Conservation (phyloP, 2,888 invertebrate genomes). For the Rhorus exstirpatorius region DNA sequence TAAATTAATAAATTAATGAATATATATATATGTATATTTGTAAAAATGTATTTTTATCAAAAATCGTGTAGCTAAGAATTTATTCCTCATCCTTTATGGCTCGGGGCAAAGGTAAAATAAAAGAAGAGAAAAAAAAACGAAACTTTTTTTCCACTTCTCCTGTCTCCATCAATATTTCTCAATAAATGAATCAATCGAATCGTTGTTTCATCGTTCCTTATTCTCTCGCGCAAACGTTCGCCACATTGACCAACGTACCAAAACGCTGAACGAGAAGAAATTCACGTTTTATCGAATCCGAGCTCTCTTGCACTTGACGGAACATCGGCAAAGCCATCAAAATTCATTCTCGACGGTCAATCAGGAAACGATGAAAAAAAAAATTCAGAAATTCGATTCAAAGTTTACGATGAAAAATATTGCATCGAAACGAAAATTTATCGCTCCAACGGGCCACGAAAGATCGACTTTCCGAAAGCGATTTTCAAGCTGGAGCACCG, state of each 20-base stretch:
- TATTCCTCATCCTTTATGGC: constrained; percentile 34
- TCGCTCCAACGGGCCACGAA: neutral
- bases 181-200: neutral
- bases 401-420: too few relatives aligned
- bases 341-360: neutral
- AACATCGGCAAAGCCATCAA: too few relatives aligned
- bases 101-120: constrained; percentile 56
- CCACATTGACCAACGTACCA: neutral
- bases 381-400: too few relatives aligned
- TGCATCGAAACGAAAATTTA: too few relatives aligned
- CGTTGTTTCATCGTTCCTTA: neutral
- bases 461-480: neutral
- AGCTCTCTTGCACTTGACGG: too few relatives aligned
- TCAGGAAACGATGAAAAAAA: neutral
- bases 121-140: constrained; percentile 13
- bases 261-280: neutral
- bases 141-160: neutral
- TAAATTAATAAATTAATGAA: neutral
- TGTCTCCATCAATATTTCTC: neutral
- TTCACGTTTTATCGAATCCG: neutral
- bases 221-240: neutral
- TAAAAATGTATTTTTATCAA: too few relatives aligned
- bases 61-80: too few relatives aligned
- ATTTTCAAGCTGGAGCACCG: neutral
- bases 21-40: too few relatives aligned